Evolutionary conservation across 2,888 invertebrate genomes (phyloP).

Genomic region (Amblyjoppa fuscipennis): DNA sequence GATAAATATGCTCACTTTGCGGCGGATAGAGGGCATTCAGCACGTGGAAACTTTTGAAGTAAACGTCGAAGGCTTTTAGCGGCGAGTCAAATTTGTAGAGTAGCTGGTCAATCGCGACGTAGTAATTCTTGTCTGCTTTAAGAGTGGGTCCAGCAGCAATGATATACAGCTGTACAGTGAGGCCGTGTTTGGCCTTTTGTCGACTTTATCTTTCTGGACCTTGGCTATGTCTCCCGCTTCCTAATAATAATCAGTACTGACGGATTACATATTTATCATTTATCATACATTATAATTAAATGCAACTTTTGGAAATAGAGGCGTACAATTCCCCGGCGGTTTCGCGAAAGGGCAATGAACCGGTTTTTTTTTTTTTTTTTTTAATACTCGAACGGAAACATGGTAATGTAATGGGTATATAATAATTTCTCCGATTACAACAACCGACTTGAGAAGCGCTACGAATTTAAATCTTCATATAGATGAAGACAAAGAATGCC

Average conservation of each 20-base stretch:
- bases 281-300: too few relatives aligned
- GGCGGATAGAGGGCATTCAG: constrained; percentile 38
- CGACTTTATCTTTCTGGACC: constrained; percentile 5
- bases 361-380: too few relatives aligned
- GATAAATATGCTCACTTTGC: constrained; percentile 43
- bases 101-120: constrained; percentile 30
- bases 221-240: neutral
- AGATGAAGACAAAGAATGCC: too few relatives aligned
- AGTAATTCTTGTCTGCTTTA: constrained; percentile 16
- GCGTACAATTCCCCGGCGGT: too few relatives aligned
- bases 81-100: constrained; percentile 32
- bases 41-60: constrained; percentile 41
- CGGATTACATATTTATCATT: too few relatives aligned
- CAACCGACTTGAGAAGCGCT: too few relatives aligned
- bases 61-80: constrained; percentile 30
- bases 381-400: too few relatives aligned
- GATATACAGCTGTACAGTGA: constrained; percentile 38
- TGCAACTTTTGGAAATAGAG: too few relatives aligned
- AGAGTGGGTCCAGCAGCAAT: constrained; percentile 30
- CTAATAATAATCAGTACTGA: neutral
- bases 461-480: too few relatives aligned
- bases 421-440: too few relatives aligned
- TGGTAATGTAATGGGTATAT: too few relatives aligned
- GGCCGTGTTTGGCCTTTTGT: constrained; percentile 15
- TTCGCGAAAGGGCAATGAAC: too few relatives aligned